Base-by-base conservation (phyloP, 2,797 vertebrate genomes). In the Poliocrania exsul region DNA sequence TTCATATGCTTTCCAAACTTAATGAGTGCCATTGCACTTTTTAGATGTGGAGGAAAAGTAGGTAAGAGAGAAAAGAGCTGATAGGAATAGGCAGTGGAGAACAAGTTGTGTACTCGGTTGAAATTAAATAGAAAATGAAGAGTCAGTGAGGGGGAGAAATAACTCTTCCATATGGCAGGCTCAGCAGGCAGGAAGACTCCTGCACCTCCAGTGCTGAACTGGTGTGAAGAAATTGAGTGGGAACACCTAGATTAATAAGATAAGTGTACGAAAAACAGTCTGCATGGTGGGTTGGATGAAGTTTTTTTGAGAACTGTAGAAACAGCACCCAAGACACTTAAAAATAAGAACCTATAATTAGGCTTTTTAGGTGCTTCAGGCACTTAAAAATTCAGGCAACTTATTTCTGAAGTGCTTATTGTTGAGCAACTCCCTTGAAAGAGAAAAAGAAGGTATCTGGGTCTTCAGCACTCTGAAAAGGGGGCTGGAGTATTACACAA, bases 211-310 rank as follows among this genome's bases (percentile, higher is more conserved):
- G 38, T 70, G 70, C 69, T 92, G 94, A 95, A 87, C 85, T 88
- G 77, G 79, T 94, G 94, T 91, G 92, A 97, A 97, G 70, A 96
- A 94, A 91, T 81, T 93, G 91, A 83, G 94, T 96, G 91, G 96
- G 84, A 97, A 53, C 82, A 66, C 88, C 78, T 70, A 92, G 65
- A 93, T 97, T 95, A 95, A 93, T 95, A 95, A 58, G 47, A 73
- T 17, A 7, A 91, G 80, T 92, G 77, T 84, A 88, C 73, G 92
- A 95, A 95, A 95, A 95, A 95, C 94, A 95, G 96, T 96, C 94
- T 95, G 94, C 11, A 11, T 84, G 31, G 94, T 96, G 95, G 93
- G 95, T 37, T 95, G 86, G 64, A 50, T 80, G 65, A 94, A 92
- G 74, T 42, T 80, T 94, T 93, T 92, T 90, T 7, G 67, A 95